These are phyloP conservation scores for Gonatopus flavifemur DNA, from an alignment of 1,140 invertebrate genomes.

Conservation along the genomic window DNA sequence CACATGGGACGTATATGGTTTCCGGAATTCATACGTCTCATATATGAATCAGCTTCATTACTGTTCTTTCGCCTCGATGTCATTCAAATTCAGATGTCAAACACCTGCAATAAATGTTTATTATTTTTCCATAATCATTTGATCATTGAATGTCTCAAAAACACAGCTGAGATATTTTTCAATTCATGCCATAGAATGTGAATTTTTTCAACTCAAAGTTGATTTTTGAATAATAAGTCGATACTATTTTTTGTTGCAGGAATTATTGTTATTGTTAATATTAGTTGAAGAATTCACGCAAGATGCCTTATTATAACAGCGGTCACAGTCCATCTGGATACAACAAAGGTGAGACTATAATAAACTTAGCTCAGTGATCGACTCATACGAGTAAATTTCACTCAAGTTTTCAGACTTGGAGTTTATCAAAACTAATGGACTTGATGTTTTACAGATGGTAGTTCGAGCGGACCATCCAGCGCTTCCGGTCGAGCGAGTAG, in stretches of 20 bases:
- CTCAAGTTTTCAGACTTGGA: neutral
- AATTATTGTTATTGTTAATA: neutral
- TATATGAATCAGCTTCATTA: too few species aligned
- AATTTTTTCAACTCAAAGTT: too few species aligned
- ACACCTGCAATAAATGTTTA: too few species aligned
- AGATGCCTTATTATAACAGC: slow-evolving; percentile 51
- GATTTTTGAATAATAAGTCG: too few species aligned
- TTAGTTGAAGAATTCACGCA: slow-evolving; percentile 8
- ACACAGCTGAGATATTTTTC: too few species aligned
- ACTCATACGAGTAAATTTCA: neutral
- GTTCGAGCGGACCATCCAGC: slow-evolving; percentile 41
- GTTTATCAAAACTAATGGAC: neutral
- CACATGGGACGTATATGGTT: too few species aligned
- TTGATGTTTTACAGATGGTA: slow-evolving; percentile 29
- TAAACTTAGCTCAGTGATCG: neutral
- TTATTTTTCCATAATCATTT: too few species aligned
- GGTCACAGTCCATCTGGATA: slow-evolving; percentile 43
- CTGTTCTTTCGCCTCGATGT: too few species aligned
- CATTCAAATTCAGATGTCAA: too few species aligned
- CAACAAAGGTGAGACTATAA: slow-evolving; percentile 47
- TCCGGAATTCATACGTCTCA: too few species aligned
- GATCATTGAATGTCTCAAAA: too few species aligned
- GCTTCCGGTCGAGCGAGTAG: slow-evolving; percentile 43
- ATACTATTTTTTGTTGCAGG: slow-evolving; percentile 4
- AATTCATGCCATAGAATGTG: too few species aligned